Base-by-base conservation (phyloP, 2,888 invertebrate genomes). In the Rhorus exstirpatorius region DNA sequence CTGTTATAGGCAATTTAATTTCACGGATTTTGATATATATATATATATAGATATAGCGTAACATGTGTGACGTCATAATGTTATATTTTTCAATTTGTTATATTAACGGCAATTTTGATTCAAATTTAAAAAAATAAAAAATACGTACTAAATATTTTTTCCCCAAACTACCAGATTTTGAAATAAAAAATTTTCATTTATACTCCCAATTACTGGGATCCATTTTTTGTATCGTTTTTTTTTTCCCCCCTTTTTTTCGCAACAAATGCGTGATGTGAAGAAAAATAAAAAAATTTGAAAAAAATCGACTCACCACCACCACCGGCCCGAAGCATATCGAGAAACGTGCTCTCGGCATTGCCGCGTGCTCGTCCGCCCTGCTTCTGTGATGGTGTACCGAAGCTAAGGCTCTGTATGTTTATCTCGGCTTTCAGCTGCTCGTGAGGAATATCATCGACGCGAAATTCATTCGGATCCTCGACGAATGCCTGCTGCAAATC, bases 401-500 rank as follows among this genome's bases (percentile, higher is more conserved):
- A 95, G 91, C 95, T 95, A 63, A 96, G 94, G 83, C 95, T 95
- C 91, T 95, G 95, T 46, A 95, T 95, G 92, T 95, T 95, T 78
- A 96, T 93, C 88, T 96, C 95, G 46, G 95, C 94, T 92, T 96
- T 96, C 87, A 96, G 93, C 89, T 96, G 95, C 91, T 96, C 96
- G 67, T 95, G 95, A 87, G 95, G 95, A 89, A 95, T 95, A 89
- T 95, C 95, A 88, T 96, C 96, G 87, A 95, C 95, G 90, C 95
- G 95, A 93, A 96, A 96, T 93, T 96, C 96, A 92, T 95, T 95
- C 85, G 96, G 96, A 92, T 96, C 95, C 90, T 95, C 96, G 87
- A 96, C 95, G 92, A 96, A 95, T 53, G 95, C 95, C 91, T 97
- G 97, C 90, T 96, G 96, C 87, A 97, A 94, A 92, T 97, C 97